Evolutionary conservation across 1,140 invertebrate genomes (phyloP), one percentile per base, ranked within the genome.

Genomic region (Leptestheria dahalacensis): DNA sequence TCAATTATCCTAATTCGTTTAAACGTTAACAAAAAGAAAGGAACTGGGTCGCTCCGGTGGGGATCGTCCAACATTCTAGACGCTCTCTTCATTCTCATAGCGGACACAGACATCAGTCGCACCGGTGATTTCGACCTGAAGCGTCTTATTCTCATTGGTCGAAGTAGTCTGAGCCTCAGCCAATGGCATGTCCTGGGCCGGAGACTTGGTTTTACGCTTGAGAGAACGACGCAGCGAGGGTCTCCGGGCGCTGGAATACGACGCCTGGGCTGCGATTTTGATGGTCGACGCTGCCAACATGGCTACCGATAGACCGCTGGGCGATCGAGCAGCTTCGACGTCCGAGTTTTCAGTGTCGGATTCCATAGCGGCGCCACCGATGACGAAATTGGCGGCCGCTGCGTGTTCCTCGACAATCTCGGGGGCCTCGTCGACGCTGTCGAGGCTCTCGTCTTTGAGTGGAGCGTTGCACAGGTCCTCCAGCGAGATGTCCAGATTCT

Each of bases 401-500:
- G 33, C 20, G 53, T 24, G 20, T 15, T 55, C 53, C 10, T 29
- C 26, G n/a, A 29, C 28, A 18, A 55, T 55, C 20, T 55, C 53
- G 1, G 53, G 53, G 21, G 53, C 26, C 25, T 55, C 53, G 28
- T 55, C 53, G 53, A 55, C 26, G 15, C 53, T 55, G 12, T 55
- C 53, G 15, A 55, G 53, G 15, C 26, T 33, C 15, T 55, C 53
- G n/a, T 55, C 53, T 20, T 29, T 15, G 12, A 33, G 58, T 15
- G 58, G 51, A 3, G 28, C 58, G 28, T 60, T 60, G 26, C 58
- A 60, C n/a, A 60, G 29, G 33, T 60, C 58, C 58, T 69, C 68
- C 21, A 69, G 56, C 10, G 67, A 68, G 28, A 64, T 63, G 18
- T 65, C 66, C 48, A 70, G 63, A 55, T 70, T 69, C 56, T 74